Evolutionary conservation across 2,797 vertebrate species (phyloP).

Genomic region (Anguilla marmorata): DNA sequence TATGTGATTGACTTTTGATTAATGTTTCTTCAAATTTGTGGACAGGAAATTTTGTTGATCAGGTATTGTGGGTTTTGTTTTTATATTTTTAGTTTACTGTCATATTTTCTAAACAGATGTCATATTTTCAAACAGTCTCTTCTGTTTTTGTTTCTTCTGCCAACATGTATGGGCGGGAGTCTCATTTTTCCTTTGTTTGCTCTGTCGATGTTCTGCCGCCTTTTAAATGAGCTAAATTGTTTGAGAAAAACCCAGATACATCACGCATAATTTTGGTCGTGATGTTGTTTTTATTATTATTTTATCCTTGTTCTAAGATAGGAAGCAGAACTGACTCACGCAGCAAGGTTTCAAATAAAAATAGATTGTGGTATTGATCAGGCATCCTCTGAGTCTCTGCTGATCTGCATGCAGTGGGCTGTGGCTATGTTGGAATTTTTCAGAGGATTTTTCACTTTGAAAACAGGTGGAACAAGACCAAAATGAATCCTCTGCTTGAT

Average conservation of each 20-base stretch:
- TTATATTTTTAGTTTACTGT: background rate
- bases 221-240: background rate
- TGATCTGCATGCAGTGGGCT: background rate
- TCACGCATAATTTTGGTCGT: background rate
- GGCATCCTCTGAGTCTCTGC: background rate
- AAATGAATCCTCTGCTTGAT: background rate
- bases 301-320: background rate
- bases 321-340: background rate
- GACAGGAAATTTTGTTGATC: background rate
- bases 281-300: background rate
- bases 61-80: background rate
- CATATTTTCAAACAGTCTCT: no score
- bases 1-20: background rate
- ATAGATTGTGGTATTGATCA: conserved; percentile 1
- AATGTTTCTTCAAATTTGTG: background rate
- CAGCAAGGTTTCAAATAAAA: conserved; percentile 19
- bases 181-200: background rate
- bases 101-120: background rate
- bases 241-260: background rate
- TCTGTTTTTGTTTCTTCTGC: background rate
- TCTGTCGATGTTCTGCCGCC: background rate
- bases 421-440: background rate
- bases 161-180: background rate
- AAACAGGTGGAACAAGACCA: background rate
- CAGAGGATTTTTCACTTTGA: background rate